These are phyloP conservation scores for Habropoda laboriosa DNA, from an alignment of 1,140 invertebrate species.

Conservation along the genomic window DNA sequence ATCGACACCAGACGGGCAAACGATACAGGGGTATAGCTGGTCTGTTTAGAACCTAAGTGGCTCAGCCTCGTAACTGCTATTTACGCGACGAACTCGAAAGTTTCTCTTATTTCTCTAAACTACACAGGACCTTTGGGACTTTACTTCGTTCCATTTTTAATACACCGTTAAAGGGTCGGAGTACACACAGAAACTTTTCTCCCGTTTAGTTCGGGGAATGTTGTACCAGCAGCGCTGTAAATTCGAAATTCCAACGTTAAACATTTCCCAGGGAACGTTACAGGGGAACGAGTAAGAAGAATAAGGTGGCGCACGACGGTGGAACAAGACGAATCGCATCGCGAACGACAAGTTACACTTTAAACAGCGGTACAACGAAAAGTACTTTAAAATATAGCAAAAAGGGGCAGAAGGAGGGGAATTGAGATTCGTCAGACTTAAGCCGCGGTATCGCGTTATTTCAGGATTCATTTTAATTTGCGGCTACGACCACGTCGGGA, in stretches of 20 bases:
- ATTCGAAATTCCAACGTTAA: too few species aligned
- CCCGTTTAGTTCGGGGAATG: too few species aligned
- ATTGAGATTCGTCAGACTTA: background rate
- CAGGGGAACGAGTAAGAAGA: background rate
- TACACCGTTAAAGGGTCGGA: too few species aligned
- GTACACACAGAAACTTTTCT: too few species aligned
- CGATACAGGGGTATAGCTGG: background rate
- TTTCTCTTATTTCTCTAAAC: background rate
- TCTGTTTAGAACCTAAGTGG: background rate
- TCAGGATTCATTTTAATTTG: slow-evolving; percentile 4
- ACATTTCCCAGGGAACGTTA: background rate
- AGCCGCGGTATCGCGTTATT: background rate
- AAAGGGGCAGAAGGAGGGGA: too few species aligned
- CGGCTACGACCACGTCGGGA: background rate
- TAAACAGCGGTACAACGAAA: background rate
- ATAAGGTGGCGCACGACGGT: background rate
- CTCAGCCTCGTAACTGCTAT: slow-evolving; percentile 3
- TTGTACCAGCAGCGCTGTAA: too few species aligned
- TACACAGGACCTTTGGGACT: too few species aligned
- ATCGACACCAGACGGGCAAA: background rate
- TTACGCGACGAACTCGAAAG: slow-evolving; percentile 1
- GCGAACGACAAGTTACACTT: too few species aligned
- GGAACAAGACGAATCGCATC: background rate
- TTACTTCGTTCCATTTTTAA: too few species aligned
- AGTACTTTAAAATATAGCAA: background rate